Percentiles rank a stretch among this genome's conserved stretches.
Conservation (phyloP, 2,113 vertebrate genomes). For the Tupaia chinensis region DNA sequence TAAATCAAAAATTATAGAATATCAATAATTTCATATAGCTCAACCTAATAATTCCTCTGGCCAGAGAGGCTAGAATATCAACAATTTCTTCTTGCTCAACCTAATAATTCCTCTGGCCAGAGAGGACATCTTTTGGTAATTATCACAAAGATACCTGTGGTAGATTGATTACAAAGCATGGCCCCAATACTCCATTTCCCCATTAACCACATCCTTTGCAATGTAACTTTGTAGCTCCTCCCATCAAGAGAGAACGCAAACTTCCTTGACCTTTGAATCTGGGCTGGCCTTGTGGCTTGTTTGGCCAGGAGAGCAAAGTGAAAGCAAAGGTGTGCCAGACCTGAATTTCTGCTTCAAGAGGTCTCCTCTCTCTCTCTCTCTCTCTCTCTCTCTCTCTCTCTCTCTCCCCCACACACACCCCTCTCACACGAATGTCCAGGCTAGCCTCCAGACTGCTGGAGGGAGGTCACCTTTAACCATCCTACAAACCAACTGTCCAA, state of each 20-base stretch:
- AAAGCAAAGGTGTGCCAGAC: neutral
- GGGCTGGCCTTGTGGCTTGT: neutral
- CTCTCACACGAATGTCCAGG: neutral
- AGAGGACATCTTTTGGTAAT: neutral
- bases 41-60: neutral
- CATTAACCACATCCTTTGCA: neutral
- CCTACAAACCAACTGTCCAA: neutral
- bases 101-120: neutral
- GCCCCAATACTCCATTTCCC: neutral
- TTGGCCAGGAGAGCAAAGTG: neutral
- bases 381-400: too few species aligned
- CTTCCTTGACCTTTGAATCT: neutral
- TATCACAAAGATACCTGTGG: neutral
- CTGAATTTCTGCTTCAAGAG: neutral
- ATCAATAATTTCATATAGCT: neutral
- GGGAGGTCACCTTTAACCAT: neutral
- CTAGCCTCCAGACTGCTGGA: neutral
- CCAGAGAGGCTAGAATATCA: neutral
- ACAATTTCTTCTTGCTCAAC: neutral
- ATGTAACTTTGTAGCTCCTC: neutral
- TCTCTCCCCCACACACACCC: neutral
- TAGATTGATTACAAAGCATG: neutral
- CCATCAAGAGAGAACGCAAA: neutral
- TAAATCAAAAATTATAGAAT: slow-evolving; percentile 17
- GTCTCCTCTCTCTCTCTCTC: neutral